Conservation (phyloP, 2,888 invertebrate genomes). For the Ornithoptera priamus region DNA sequence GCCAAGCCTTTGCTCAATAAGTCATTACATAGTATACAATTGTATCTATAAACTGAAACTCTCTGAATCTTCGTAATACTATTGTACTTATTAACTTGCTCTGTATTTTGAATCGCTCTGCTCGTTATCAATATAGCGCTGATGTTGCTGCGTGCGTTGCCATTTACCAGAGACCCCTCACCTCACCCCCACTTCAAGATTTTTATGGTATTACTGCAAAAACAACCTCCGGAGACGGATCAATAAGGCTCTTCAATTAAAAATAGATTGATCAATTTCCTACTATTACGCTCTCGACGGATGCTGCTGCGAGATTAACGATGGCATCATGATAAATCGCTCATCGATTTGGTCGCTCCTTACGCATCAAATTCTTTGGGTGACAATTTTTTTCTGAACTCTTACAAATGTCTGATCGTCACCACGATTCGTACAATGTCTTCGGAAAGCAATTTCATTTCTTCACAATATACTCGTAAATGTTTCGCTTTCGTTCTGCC, state of each 20-base stretch:
- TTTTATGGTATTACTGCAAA: neutral
- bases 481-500: no score
- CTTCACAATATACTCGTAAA: no score
- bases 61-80: no score
- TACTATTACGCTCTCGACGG: neutral
- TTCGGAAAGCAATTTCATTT: neutral
- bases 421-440: neutral
- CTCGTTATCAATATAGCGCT: no score
- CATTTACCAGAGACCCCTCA: no score
- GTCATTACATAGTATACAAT: no score
- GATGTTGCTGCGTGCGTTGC: no score
- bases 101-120: no score
- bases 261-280: neutral
- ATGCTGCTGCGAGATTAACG: neutral
- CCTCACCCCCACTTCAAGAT: no score
- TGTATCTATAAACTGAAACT: no score
- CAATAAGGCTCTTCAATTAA: neutral
- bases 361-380: neutral
- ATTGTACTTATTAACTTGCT: no score
- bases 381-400: neutral
- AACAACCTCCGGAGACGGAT: neutral
- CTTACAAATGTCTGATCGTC: neutral
- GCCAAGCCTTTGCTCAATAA: no score
- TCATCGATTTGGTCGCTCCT: neutral
- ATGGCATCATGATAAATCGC: conserved; percentile 1